Evolutionary conservation across 1,140 invertebrate species (phyloP).

Genomic region (Euglossa dilemma): DNA sequence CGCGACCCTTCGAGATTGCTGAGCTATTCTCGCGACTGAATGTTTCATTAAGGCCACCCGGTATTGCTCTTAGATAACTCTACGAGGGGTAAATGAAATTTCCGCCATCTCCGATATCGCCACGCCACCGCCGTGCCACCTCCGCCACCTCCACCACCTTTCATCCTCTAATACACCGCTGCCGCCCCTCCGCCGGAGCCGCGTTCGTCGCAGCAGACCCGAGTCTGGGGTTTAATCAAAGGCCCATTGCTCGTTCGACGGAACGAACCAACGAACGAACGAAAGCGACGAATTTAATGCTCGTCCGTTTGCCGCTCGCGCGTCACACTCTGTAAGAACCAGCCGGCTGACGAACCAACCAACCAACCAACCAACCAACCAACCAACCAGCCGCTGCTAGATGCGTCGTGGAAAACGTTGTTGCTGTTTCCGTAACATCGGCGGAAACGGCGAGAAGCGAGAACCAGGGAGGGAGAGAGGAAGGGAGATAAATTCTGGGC

Average conservation of each 20-base stretch:
- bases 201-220: slow-evolving; percentile 46
- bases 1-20: slow-evolving; percentile 82
- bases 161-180: slow-evolving; percentile 68
- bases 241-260: slow-evolving; percentile 76
- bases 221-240: slow-evolving; percentile 78
- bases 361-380: background rate
- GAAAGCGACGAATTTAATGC: slow-evolving; percentile 73
- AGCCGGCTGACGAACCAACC: background rate
- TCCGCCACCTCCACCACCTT: slow-evolving; percentile 64
- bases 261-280: slow-evolving; percentile 59
- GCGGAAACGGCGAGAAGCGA: background rate
- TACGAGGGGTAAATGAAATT: slow-evolving; percentile 83
- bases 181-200: slow-evolving; percentile 18
- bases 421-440: slow-evolving; percentile 36
- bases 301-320: slow-evolving; percentile 22
- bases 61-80: slow-evolving; percentile 84
- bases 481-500: slow-evolving; percentile 11
- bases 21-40: slow-evolving; percentile 83
- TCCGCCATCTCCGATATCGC: slow-evolving; percentile 83
- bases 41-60: slow-evolving; percentile 83
- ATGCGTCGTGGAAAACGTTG: slow-evolving; percentile 29
- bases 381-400: background rate
- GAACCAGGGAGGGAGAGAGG: background rate
- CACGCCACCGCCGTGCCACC: slow-evolving; percentile 63
- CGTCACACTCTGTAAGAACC: slow-evolving; percentile 11